Conservation (phyloP, 1,140 invertebrate species). For the Drosophila persimilis region DNA sequence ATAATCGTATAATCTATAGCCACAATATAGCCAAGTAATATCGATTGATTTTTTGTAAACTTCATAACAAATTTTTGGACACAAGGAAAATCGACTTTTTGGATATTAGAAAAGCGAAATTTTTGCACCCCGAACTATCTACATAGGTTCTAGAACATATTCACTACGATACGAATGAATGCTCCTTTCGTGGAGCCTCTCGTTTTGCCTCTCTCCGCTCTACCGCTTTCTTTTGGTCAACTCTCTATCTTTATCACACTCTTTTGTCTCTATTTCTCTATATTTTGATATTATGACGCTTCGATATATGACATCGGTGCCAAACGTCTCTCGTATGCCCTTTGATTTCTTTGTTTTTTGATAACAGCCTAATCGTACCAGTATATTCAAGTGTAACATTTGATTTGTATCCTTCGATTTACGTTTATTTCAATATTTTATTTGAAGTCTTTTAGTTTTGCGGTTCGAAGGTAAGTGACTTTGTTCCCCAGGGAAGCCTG, state of each 20-base stretch:
- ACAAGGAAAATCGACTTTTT: slow-evolving; percentile 45
- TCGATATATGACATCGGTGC: slow-evolving; percentile 2
- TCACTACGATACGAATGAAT: slow-evolving; percentile 7
- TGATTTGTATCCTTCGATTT: slow-evolving; percentile 3
- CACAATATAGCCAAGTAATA: slow-evolving; percentile 44
- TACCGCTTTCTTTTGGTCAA: slow-evolving; percentile 35
- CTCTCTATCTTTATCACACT: slow-evolving; percentile 23
- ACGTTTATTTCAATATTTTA: slow-evolving; percentile 17
- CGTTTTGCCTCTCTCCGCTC: slow-evolving; percentile 11
- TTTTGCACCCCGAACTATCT: slow-evolving; percentile 21
- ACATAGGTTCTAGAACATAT: slow-evolving; percentile 1
- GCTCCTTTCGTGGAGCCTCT: slow-evolving; percentile 4
- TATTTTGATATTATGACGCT: slow-evolving; percentile 14
- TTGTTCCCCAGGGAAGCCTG: not conserved
- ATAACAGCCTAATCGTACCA: not conserved
- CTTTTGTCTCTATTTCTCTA: slow-evolving; percentile 17
- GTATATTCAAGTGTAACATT: not conserved
- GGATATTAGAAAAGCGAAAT: slow-evolving; percentile 7
- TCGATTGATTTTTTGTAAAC: slow-evolving; percentile 36
- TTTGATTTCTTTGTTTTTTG: slow-evolving; percentile 18
- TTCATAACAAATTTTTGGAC: slow-evolving; percentile 29
- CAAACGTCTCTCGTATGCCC: slow-evolving; percentile 10
- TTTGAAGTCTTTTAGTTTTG: slow-evolving; percentile 34
- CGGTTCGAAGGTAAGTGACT: slow-evolving; percentile 46
- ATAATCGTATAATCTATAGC: slow-evolving; percentile 53